Percentiles rank a stretch among this genome's conserved stretches.
Evolutionary conservation across 2,888 invertebrate species (phyloP).

Genomic region (Euplagia quadripunctaria): DNA sequence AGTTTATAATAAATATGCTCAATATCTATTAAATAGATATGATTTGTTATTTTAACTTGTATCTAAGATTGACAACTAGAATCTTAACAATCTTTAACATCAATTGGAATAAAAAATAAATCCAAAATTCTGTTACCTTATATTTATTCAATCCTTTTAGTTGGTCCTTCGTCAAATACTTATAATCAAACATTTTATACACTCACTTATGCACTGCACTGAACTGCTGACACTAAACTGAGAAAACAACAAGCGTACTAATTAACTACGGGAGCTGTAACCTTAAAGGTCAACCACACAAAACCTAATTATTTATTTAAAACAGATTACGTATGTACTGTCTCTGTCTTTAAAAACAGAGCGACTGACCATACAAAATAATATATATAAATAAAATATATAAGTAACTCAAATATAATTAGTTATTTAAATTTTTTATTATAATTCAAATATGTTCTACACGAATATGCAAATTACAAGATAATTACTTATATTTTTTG

Average conservation of each 20-base stretch:
- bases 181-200: constrained; percentile 84
- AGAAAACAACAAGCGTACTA: not conserved
- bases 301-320: not conserved
- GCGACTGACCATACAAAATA: too few relatives aligned
- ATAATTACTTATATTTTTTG: not conserved
- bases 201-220: constrained; percentile 3
- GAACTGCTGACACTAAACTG: not conserved
- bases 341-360: not conserved
- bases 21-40: not conserved
- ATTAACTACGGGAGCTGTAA: too few relatives aligned
- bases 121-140: constrained; percentile 87
- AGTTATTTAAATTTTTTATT: too few relatives aligned
- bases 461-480: too few relatives aligned
- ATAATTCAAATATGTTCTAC: too few relatives aligned
- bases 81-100: too few relatives aligned
- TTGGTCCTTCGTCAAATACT: constrained; percentile 94
- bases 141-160: constrained; percentile 97
- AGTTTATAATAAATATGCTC: not conserved
- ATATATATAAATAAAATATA: too few relatives aligned
- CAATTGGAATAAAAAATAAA: not conserved
- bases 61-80: not conserved
- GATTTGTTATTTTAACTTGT: not conserved
- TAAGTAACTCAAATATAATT: too few relatives aligned
- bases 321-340: not conserved
- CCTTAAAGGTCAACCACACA: not conserved